These are phyloP conservation scores for Cottus gobio DNA, from an alignment of 2,113 vertebrate genomes.

Conservation along the genomic window DNA sequence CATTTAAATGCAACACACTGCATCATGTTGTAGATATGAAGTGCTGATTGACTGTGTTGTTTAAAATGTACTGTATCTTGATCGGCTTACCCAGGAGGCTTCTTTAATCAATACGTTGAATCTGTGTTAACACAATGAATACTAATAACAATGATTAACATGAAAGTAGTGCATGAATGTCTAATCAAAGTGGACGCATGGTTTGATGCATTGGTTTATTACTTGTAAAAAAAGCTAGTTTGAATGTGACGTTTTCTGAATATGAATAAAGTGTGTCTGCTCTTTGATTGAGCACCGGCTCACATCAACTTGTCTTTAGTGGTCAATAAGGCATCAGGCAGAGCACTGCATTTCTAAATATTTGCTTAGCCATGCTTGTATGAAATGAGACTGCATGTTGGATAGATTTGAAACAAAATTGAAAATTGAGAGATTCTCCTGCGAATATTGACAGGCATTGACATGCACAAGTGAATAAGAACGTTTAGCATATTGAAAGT, in stretches of 20 bases:
- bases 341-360: conserved; percentile 57
- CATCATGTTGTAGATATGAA: background rate
- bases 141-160: conserved; percentile 1
- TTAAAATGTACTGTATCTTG: background rate
- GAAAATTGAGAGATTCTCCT: conserved; percentile 24
- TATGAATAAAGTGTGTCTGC: conserved; percentile 15
- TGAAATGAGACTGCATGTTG: conserved; percentile 27
- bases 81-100: background rate
- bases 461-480: background rate
- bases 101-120: conserved; percentile 2
- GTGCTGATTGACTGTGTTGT: background rate
- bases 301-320: conserved; percentile 38
- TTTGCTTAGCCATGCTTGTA: conserved; percentile 43
- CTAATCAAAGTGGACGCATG: background rate
- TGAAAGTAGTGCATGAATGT: background rate
- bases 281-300: conserved; percentile 26
- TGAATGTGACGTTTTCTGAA: background rate
- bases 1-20: background rate
- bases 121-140: background rate
- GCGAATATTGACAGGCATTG: conserved; percentile 28
- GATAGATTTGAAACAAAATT: conserved; percentile 37
- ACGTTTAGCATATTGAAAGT: conserved; percentile 30
- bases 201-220: conserved; percentile 5
- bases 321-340: conserved; percentile 45
- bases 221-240: background rate